Evolutionary conservation across 2,113 vertebrate genomes (phyloP), one percentile per base, ranked within the genome.

Genomic region (Misgurnus anguillicaudatus): DNA sequence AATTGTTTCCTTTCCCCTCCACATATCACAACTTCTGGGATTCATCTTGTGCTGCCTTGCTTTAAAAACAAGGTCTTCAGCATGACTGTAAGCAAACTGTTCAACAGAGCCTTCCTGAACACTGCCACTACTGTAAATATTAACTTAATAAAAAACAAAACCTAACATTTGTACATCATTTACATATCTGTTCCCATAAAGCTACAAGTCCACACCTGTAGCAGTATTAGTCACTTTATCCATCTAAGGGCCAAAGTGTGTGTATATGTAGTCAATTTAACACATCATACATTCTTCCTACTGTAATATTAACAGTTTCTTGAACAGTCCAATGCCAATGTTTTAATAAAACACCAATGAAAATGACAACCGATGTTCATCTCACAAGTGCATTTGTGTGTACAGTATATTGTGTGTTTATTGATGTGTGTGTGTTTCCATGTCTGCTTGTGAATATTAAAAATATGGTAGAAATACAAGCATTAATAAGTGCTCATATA

Each of bases 81-180:
- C 66, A 10, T 9, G 14, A 45, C 38, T 38, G 63, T 16, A 60
- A 57, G 45, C 80, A 77, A 42, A 65, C 55, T 31, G 63, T 63
- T 63, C 48, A 68, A 81, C 60, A 38, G 17, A 80, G 79, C 57
- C 36, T 65, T 79, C 39, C 62, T n/a, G 58, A 61, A 38, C 60
- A 62, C 11, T 45, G n/a, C 55, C 36, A 62, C 60, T 61, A 57
- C 41, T 51, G 31, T 81, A 81, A 77, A 85, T 69, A 79, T 84
- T 81, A 80, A 86, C 72, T 83, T 83, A 76, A 78, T 70, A 80
- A 64, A 80, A 45, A 74, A 81, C 77, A 74, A 82, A 82, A 58
- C 71, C 75, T 78, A 82, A 78, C 77, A 75, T 85, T 84, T 84
- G 76, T 81, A 84, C 86, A 87, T 83, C 71, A 86, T 87, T 83